These are phyloP conservation scores for Neodiprion lecontei DNA, from an alignment of 1,140 invertebrate genomes.

Conservation along the genomic window DNA sequence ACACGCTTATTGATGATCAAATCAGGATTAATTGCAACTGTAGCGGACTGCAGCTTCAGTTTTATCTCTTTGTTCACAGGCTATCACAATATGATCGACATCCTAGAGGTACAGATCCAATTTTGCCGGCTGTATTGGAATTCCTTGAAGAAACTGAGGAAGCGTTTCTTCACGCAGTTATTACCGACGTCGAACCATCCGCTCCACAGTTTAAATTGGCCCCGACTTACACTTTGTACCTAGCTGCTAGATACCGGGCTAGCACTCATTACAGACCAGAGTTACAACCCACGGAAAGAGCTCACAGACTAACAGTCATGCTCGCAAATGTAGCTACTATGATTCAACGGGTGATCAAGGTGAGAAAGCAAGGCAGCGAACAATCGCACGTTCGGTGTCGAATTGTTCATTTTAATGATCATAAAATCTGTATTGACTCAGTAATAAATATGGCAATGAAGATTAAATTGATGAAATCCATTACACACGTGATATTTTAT, in stretches of 20 bases:
- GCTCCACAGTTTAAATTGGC: constrained; percentile 86
- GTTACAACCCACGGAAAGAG: constrained; percentile 87
- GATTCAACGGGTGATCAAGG: constrained; percentile 84
- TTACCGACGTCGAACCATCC: constrained; percentile 86
- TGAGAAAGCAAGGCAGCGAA: constrained; percentile 39
- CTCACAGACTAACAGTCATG: constrained; percentile 87
- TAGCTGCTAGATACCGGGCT: constrained; percentile 90
- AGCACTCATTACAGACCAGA: constrained; percentile 94
- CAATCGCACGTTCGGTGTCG: neutral
- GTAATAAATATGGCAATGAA: no score
- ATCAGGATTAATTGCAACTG: no score
- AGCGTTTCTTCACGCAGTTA: constrained; percentile 85
- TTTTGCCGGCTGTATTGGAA: constrained; percentile 92
- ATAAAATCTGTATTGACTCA: neutral
- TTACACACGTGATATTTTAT: constrained; percentile 12
- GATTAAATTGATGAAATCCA: no score
- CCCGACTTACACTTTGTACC: constrained; percentile 93
- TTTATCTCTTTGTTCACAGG: constrained; percentile 39
- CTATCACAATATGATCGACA: constrained; percentile 63
- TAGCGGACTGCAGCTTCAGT: no score
- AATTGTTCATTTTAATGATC: constrained; percentile 10
- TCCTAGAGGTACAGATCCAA: constrained; percentile 81
- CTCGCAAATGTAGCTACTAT: constrained; percentile 88
- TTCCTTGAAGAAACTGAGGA: constrained; percentile 95
- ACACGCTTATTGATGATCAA: no score